A percentile compares a stretch with the other conserved stretches of the same genome.
phyloP scores from a whole-genome alignment of 2,797 vertebrate species.

The Anguilla pacifica region DNA sequence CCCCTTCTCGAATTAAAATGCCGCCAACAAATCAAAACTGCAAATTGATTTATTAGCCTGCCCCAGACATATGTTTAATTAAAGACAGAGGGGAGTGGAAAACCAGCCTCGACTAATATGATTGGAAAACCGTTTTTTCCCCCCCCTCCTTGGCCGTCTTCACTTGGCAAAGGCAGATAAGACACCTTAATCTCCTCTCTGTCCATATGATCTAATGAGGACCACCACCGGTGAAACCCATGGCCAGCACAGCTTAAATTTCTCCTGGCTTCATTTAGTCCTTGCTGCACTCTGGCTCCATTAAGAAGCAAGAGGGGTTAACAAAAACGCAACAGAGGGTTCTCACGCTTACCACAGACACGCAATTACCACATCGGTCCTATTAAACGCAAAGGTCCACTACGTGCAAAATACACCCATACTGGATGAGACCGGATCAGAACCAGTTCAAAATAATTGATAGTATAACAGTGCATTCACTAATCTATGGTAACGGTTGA shows the following conservation, averaged over 20 bases:
- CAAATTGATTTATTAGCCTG: not conserved
- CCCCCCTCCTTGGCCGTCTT: not conserved
- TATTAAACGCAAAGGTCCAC: not conserved
- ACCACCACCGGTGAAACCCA: not conserved
- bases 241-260: not conserved
- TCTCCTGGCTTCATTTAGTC: not conserved
- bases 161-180: not conserved
- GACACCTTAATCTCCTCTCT: not conserved
- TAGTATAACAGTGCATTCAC: not conserved
- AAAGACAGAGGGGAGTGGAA: not conserved
- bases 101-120: not conserved
- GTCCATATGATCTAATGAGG: not conserved
- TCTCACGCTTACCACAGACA: not conserved
- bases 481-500: not conserved
- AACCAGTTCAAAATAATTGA: not conserved
- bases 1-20: not conserved
- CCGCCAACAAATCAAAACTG: conserved; percentile 2
- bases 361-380: not conserved
- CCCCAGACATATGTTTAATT: not conserved
- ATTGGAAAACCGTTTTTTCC: not conserved
- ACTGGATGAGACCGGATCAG: not conserved
- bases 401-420: not conserved
- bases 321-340: not conserved
- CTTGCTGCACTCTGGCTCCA: not conserved
- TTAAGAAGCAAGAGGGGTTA: not conserved